These are phyloP conservation scores for Pachyrhynchus sulphureomaculatus DNA, from an alignment of 1,140 invertebrate genomes.

Conservation along the genomic window DNA sequence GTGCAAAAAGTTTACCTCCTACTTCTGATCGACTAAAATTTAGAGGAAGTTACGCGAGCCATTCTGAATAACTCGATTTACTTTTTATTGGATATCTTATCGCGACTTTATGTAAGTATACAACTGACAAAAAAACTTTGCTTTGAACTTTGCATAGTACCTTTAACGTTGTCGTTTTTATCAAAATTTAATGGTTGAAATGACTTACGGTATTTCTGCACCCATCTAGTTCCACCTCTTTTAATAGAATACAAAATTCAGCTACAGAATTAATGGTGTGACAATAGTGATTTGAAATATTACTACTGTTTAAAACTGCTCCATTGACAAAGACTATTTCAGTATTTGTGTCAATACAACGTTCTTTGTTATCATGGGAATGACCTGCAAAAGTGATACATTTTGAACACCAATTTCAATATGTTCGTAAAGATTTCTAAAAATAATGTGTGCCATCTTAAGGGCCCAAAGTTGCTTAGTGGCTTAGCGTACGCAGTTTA, in stretches of 20 bases:
- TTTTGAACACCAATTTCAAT: not conserved
- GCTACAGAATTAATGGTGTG: conserved; percentile 35
- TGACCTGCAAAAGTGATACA: conserved; percentile 17
- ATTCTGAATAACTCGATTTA: too few relatives aligned
- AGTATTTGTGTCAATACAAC: conserved; percentile 18
- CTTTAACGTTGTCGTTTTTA: too few relatives aligned
- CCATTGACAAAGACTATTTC: conserved; percentile 20
- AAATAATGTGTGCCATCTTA: too few relatives aligned
- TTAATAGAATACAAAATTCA: conserved; percentile 35
- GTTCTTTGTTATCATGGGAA: conserved; percentile 14
- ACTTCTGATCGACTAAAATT: too few relatives aligned
- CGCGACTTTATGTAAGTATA: too few relatives aligned
- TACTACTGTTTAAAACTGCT: conserved; percentile 32
- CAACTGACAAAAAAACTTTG: not conserved
- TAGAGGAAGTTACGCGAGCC: too few relatives aligned
- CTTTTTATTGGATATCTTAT: too few relatives aligned
- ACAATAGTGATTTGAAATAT: conserved; percentile 28
- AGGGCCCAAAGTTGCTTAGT: too few relatives aligned
- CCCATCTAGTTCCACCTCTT: conserved; percentile 14
- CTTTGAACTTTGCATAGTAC: too few relatives aligned
- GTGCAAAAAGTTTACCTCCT: too few relatives aligned
- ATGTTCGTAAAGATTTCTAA: too few relatives aligned
- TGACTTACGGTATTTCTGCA: conserved; percentile 21
- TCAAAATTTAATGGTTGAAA: not conserved
- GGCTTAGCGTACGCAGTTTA: too few relatives aligned